Percentiles rank a stretch among this genome's conserved stretches.
These are phyloP conservation scores for Biston betularia DNA, from an alignment of 2,888 invertebrate genomes.

Conservation along the genomic window DNA sequence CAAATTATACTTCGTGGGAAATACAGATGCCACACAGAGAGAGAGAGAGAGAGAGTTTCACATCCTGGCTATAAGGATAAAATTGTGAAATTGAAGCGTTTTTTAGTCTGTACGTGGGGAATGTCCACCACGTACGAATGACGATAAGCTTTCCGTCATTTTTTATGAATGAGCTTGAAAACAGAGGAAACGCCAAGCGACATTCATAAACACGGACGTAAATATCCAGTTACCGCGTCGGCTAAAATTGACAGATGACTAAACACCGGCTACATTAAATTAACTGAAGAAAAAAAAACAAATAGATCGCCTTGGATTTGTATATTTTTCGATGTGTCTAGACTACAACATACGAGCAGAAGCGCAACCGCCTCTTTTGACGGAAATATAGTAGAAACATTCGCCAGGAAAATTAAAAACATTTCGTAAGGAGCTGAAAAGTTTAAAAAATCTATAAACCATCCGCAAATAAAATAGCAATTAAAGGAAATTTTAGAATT, in stretches of 20 bases:
- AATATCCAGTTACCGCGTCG: constrained; percentile 34
- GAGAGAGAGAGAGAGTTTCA: too few species aligned
- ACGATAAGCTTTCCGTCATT: constrained; percentile 12
- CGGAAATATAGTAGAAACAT: neutral
- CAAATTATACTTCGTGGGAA: too few species aligned
- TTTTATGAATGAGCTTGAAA: constrained; percentile 28
- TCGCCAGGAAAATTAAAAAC: too few species aligned
- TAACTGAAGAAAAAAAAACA: constrained; percentile 38
- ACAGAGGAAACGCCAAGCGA: constrained; percentile 25
- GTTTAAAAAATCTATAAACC: too few species aligned
- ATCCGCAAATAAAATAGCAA: too few species aligned
- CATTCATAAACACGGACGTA: constrained; percentile 28
- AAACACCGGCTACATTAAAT: constrained; percentile 35
- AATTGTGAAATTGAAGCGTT: neutral
- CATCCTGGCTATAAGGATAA: too few species aligned
- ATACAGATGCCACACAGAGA: too few species aligned
- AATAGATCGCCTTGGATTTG: constrained; percentile 31
- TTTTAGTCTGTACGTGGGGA: neutral
- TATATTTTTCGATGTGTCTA: constrained; percentile 41
- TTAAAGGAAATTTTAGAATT: too few species aligned
- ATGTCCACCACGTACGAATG: neutral
- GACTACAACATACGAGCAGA: constrained; percentile 32
- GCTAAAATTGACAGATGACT: constrained; percentile 40
- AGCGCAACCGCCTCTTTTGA: constrained; percentile 13
- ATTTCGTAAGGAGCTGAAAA: neutral